Conservation (phyloP, 2,113 vertebrate species). For the Carassius carassius region DNA sequence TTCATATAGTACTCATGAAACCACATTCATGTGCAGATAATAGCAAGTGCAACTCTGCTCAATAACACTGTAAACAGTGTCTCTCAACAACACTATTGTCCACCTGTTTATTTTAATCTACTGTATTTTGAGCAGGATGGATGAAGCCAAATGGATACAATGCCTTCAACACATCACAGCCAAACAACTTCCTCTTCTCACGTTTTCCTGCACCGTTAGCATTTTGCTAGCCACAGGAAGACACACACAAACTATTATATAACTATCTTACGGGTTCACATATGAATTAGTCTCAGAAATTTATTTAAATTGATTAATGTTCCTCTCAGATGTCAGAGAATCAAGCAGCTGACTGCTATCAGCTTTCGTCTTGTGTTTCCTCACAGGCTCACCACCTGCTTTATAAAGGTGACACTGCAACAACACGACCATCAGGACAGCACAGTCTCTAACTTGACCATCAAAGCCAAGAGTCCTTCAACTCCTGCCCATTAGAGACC, state of each 20-base stretch:
- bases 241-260: constrained; percentile 11
- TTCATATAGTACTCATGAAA: not conserved
- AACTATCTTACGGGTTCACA: not conserved
- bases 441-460: constrained; percentile 1
- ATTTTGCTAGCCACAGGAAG: constrained; percentile 25
- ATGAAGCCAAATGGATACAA: not conserved
- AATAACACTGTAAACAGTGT: constrained; percentile 14
- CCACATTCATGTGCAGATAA: not conserved
- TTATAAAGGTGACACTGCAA: constrained; percentile 35
- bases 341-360: constrained; percentile 65
- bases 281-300: not conserved
- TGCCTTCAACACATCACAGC: constrained; percentile 1
- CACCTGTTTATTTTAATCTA: not conserved
- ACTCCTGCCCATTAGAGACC: not conserved
- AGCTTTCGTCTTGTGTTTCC: constrained; percentile 70
- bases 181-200: constrained; percentile 45
- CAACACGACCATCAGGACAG: constrained; percentile 22
- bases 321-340: constrained; percentile 62
- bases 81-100: not conserved
- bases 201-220: constrained; percentile 20
- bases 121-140: not conserved
- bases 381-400: constrained; percentile 67
- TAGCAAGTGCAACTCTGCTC: not conserved
- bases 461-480: constrained; percentile 1
- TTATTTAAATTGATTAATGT: constrained; percentile 4